These are phyloP conservation scores for Malacoraja senta DNA, from an alignment of 2,797 vertebrate genomes.

Conservation along the genomic window DNA sequence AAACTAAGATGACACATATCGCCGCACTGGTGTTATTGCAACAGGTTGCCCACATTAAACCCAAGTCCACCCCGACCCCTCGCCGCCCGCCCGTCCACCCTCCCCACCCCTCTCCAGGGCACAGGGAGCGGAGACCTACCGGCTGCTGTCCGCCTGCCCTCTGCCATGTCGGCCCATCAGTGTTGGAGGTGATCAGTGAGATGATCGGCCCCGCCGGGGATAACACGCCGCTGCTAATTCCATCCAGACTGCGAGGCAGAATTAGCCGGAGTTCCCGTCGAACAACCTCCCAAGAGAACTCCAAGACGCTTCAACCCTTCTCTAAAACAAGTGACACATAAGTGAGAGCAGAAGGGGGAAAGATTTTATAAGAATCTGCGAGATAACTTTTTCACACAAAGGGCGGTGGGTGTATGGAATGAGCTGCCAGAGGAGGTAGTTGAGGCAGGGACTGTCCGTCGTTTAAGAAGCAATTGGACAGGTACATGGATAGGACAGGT, in stretches of 20 bases:
- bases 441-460: no score
- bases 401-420: no score
- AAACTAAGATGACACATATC: no score
- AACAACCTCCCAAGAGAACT: conserved; percentile 39
- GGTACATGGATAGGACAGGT: no score
- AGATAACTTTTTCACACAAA: no score
- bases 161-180: conserved; percentile 53
- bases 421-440: no score
- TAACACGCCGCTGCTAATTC: conserved; percentile 67
- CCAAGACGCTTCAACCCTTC: not conserved
- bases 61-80: not conserved
- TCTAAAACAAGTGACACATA: conserved; percentile 20
- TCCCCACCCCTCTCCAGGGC: not conserved
- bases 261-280: conserved; percentile 45
- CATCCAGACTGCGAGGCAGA: conserved; percentile 48
- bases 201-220: conserved; percentile 46
- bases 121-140: conserved; percentile 45
- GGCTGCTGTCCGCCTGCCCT: conserved; percentile 42
- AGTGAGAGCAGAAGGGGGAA: not conserved
- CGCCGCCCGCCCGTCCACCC: not conserved
- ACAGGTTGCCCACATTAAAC: not conserved
- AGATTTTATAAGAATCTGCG: no score
- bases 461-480: no score
- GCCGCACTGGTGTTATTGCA: not conserved
- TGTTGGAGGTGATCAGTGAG: conserved; percentile 44